Conservation (phyloP, 2,113 vertebrate species). For the Phodopus roborovskii region DNA sequence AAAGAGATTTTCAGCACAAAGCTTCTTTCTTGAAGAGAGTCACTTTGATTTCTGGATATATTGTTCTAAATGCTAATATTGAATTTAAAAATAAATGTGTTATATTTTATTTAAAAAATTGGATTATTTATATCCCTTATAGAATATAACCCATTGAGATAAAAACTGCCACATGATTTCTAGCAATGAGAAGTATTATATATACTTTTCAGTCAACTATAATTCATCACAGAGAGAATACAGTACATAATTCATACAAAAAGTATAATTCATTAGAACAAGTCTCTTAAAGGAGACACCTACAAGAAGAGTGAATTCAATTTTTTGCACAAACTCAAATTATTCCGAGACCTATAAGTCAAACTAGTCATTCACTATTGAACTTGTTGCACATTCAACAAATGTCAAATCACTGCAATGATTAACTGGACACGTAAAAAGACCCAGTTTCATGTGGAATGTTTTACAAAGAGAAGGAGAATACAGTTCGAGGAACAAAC, state of each 20-base stretch:
- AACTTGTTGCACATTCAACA: not conserved
- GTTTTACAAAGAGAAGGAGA: not conserved
- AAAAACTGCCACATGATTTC: not conserved
- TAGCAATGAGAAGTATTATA: slow-evolving; percentile 10
- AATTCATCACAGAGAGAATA: slow-evolving; percentile 15
- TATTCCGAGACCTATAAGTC: slow-evolving; percentile 13
- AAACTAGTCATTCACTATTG: slow-evolving; percentile 21
- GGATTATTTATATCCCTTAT: slow-evolving; percentile 20
- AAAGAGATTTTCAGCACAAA: not conserved
- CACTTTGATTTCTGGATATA: slow-evolving; percentile 16
- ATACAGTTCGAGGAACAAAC: not conserved
- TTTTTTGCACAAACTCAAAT: not conserved
- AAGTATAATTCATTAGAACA: not conserved
- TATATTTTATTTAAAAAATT: slow-evolving; percentile 14
- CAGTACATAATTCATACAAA: not conserved
- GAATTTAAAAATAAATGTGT: slow-evolving; percentile 21
- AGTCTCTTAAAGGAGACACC: not conserved
- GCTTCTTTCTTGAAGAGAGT: not conserved
- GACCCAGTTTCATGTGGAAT: not conserved
- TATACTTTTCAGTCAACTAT: not conserved
- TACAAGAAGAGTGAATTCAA: not conserved
- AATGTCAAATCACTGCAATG: not conserved
- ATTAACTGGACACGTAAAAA: not conserved
- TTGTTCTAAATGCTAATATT: slow-evolving; percentile 9
- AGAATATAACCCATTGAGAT: slow-evolving; percentile 24